phyloP scores from a whole-genome alignment of 2,797 vertebrate genomes.

The Sebastes wilsoni region DNA sequence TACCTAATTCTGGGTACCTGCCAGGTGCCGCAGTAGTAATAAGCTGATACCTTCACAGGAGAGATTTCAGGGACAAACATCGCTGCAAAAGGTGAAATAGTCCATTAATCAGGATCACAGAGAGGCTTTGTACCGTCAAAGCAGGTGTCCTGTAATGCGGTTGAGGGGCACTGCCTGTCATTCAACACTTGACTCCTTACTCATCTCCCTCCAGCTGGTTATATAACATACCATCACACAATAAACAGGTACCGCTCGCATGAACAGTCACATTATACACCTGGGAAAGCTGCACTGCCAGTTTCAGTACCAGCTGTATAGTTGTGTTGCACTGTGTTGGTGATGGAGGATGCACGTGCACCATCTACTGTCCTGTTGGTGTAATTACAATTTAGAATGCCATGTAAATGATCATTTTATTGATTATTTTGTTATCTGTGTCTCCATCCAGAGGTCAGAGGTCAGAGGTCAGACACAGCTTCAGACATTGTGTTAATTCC shows the following conservation, averaged over 20 bases:
- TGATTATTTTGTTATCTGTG: not conserved
- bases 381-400: constrained; percentile 18
- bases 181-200: constrained; percentile 35
- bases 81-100: constrained; percentile 46
- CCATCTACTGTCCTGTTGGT: constrained; percentile 52
- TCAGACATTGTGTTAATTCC: too few species aligned
- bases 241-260: constrained; percentile 26
- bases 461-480: not conserved
- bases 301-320: not conserved
- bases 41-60: constrained; percentile 37
- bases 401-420: not conserved
- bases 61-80: constrained; percentile 52
- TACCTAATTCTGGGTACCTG: constrained; percentile 14
- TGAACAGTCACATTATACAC: constrained; percentile 14
- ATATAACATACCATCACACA: constrained; percentile 46
- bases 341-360: not conserved
- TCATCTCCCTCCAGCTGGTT: constrained; percentile 34
- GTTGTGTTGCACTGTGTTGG: not conserved
- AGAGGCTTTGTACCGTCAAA: constrained; percentile 61
- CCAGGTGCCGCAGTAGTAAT: constrained; percentile 40
- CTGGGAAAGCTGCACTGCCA: constrained; percentile 11
- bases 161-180: constrained; percentile 21
- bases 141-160: constrained; percentile 61
- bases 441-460: not conserved
- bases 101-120: constrained; percentile 62